These are phyloP conservation scores for Halcyon senegalensis DNA, from an alignment of 2,113 vertebrate genomes.

Conservation along the genomic window DNA sequence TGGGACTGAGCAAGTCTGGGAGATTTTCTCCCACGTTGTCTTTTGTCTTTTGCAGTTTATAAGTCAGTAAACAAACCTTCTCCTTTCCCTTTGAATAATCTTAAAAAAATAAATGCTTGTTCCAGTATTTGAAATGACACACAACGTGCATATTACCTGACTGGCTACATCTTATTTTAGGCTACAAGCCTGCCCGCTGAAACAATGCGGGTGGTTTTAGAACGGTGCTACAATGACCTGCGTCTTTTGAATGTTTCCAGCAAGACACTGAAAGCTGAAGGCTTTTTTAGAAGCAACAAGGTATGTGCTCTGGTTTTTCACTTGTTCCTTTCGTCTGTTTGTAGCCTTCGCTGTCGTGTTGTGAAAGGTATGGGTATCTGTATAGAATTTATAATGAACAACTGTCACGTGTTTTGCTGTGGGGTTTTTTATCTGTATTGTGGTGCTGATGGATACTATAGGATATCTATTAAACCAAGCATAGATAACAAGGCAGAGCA, in stretches of 20 bases:
- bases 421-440: neutral
- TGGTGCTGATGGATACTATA: neutral
- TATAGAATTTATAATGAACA: rapidly evolving
- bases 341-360: neutral
- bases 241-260: conserved; percentile 90
- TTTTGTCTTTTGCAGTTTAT: neutral
- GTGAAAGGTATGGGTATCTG: neutral
- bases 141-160: rapidly evolving
- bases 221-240: conserved; percentile 96
- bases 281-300: conserved; percentile 99
- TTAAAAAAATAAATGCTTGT: neutral
- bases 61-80: neutral
- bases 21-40: rapidly evolving
- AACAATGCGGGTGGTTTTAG: conserved; percentile 93
- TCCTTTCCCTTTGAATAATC: neutral
- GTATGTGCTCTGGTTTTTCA: conserved; percentile 55
- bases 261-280: conserved; percentile 96
- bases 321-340: neutral
- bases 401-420: rapidly evolving
- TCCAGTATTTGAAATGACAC: neutral
- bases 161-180: conserved; percentile 54
- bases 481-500: neutral
- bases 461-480: neutral
- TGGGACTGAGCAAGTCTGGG: neutral
- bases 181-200: conserved; percentile 86